These are phyloP conservation scores for Drosophila putrida DNA, from an alignment of 2,888 invertebrate species.

Conservation along the genomic window DNA sequence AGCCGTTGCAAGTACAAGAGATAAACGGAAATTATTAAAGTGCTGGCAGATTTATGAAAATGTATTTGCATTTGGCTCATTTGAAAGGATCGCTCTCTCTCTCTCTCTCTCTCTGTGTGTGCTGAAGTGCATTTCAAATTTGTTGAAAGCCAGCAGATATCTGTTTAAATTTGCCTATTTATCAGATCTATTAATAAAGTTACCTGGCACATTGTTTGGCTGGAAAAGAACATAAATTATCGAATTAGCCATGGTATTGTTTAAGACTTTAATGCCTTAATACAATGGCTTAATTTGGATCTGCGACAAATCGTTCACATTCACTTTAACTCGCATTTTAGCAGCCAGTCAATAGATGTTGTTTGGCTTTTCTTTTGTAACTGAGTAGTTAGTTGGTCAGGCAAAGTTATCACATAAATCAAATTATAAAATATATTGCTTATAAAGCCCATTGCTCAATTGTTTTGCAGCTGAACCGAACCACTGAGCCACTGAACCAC, in stretches of 20 bases:
- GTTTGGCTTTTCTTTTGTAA: background rate
- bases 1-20: slow-evolving; percentile 66
- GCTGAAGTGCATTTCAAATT: slow-evolving; percentile 36
- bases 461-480: slow-evolving; percentile 26
- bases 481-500: background rate
- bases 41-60: slow-evolving; percentile 80
- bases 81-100: background rate
- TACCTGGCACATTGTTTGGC: slow-evolving; percentile 12
- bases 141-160: slow-evolving; percentile 43
- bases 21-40: slow-evolving; percentile 81
- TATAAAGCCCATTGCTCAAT: slow-evolving; percentile 28
- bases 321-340: slow-evolving; percentile 8
- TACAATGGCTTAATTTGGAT: slow-evolving; percentile 2
- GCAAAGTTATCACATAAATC: slow-evolving; percentile 27
- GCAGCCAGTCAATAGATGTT: slow-evolving; percentile 12
- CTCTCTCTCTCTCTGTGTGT: background rate
- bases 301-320: background rate
- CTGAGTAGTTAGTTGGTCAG: slow-evolving; percentile 18
- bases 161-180: slow-evolving; percentile 41
- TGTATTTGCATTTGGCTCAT: slow-evolving; percentile 53
- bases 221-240: background rate
- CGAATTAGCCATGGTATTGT: background rate
- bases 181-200: slow-evolving; percentile 29
- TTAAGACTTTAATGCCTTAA: background rate
- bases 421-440: slow-evolving; percentile 36